Base-by-base conservation (phyloP, 2,797 vertebrate species). In the Natrix natrix region DNA sequence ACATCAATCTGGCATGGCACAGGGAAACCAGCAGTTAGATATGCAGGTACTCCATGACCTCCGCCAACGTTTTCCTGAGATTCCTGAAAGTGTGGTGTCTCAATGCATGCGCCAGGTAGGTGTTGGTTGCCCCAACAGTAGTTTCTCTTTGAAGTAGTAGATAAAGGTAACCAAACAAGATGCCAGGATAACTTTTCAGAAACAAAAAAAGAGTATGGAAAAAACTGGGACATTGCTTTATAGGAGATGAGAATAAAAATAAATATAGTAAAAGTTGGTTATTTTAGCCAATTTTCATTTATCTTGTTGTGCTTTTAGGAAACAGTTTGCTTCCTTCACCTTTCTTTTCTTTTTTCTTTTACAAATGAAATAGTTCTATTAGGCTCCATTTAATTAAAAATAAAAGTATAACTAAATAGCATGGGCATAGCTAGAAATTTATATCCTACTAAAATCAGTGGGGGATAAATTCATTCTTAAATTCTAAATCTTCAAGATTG, bases 91-190 rank as follows among this genome's bases (percentile, higher is more conserved):
- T 43, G 99, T 99, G 92, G 99, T 99, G n/a, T 99, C 99, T 97
- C 99, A 99, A 95, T 99, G 98, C 97, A 99, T 99, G 98, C 98
- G 99, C 97, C 99, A 99, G 99, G 99, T 99, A 98, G 89, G 90
- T 90, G 90, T 92, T 28, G 94, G 91, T 8, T 87, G 74, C 26
- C 13, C 24, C 20, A 93, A 48, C 89, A 54, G 92, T 59, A 1
- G 48, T 94, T 86, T 48, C 16, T 86, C 54, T 78, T 59, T 88
- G 20, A 66, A 52, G 6, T 52, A 28, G 86, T 26, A 32, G 90
- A 87, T 54, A 78, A 2, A 69, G 20, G 8, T 13, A 90, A n/a
- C 28, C 16, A 28, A 6, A 0, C 20, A 86, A 61, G 26, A 88
- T 0, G 8, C 3, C 2, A 83, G 22, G 6, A 89, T 69, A 28